Evolutionary conservation across 2,888 invertebrate genomes (phyloP).

Genomic region (Cepaea hortensis): DNA sequence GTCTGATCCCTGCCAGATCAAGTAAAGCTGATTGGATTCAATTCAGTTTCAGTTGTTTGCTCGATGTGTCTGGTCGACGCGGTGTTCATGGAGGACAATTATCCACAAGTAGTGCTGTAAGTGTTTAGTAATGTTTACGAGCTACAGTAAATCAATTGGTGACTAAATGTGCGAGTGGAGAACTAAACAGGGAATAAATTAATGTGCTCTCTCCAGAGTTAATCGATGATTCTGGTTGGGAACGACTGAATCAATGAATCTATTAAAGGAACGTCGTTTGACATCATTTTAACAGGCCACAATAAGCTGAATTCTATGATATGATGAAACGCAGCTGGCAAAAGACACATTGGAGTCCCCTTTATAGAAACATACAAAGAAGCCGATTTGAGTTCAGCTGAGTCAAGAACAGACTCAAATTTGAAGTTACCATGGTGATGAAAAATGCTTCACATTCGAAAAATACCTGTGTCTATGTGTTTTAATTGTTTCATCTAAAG

Average conservation of each 20-base stretch:
- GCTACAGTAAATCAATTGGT: neutral
- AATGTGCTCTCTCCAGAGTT: neutral
- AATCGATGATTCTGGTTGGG: neutral
- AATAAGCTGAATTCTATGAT: neutral
- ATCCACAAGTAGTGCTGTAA: neutral
- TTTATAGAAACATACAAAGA: no score
- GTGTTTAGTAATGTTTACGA: neutral
- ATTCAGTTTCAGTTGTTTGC: neutral
- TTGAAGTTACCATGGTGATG: no score
- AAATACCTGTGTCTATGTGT: no score
- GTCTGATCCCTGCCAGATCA: constrained; percentile 18
- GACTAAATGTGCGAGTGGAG: neutral
- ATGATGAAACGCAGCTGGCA: neutral
- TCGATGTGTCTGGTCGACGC: neutral
- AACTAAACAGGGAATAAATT: neutral
- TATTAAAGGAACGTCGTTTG: neutral
- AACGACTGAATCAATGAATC: neutral
- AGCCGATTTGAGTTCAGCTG: no score
- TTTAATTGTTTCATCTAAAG: no score
- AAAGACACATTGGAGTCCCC: no score
- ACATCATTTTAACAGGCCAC: neutral
- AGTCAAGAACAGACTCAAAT: no score
- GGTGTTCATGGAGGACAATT: neutral
- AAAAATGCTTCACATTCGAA: no score
- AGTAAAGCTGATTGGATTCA: constrained; percentile 4